These are phyloP conservation scores for Amblyopsis rosae DNA, from an alignment of 2,113 vertebrate genomes.

Conservation along the genomic window DNA sequence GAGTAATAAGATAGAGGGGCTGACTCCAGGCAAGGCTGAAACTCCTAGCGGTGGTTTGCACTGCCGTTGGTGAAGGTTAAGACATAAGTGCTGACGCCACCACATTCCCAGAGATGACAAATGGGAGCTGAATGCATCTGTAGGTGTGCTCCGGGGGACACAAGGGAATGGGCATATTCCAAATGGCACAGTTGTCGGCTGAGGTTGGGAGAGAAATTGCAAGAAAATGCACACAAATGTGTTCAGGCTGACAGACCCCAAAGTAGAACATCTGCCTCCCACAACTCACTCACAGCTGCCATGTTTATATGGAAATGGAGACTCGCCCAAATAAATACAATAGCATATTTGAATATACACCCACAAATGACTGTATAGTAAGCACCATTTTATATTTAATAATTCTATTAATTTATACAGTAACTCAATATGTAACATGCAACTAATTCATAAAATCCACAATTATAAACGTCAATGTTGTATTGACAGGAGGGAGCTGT, in stretches of 20 bases:
- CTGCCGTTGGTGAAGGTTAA: slow-evolving; percentile 51
- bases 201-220: slow-evolving; percentile 48
- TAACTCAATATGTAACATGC: too few species aligned
- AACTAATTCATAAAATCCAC: too few species aligned
- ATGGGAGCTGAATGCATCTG: slow-evolving; percentile 73
- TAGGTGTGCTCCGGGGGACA: slow-evolving; percentile 68
- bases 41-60: slow-evolving; percentile 36
- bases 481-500: too few species aligned
- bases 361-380: background rate
- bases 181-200: slow-evolving; percentile 59
- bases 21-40: slow-evolving; percentile 60
- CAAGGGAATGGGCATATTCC: slow-evolving; percentile 60
- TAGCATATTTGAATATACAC: background rate
- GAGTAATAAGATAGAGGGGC: slow-evolving; percentile 59
- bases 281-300: slow-evolving; percentile 51
- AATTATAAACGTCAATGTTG: too few species aligned
- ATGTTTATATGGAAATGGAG: background rate
- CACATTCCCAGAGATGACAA: slow-evolving; percentile 74
- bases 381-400: background rate
- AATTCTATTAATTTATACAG: too few species aligned
- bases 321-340: slow-evolving; percentile 11
- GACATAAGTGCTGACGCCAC: slow-evolving; percentile 74
- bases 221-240: slow-evolving; percentile 18
- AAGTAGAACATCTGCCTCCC: slow-evolving; percentile 57
- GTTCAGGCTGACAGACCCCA: slow-evolving; percentile 32